Percentiles rank a stretch among this genome's conserved stretches.
Conservation (phyloP, 2,797 vertebrate species). For the Sebastes minor region DNA sequence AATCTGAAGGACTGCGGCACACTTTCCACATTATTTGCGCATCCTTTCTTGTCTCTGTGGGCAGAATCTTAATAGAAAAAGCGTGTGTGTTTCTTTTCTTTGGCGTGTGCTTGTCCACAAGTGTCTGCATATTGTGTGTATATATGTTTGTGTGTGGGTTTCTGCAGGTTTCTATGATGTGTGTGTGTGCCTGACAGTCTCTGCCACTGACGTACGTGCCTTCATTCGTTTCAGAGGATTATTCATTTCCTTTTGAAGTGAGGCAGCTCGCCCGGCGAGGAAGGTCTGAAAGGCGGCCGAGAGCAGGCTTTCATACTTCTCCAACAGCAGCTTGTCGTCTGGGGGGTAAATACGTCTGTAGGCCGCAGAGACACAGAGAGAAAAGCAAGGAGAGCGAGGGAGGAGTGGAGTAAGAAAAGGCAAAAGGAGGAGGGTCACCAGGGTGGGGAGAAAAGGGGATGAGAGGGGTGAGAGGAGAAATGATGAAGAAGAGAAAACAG, state of each 20-base stretch:
- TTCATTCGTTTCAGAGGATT: conserved; percentile 99
- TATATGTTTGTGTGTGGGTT: conserved; percentile 46
- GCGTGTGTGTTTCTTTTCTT: conserved; percentile 42
- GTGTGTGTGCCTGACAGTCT: conserved; percentile 54
- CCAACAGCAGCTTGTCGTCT: conserved; percentile 96
- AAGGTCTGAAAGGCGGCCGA: conserved; percentile 97
- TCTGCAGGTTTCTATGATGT: conserved; percentile 49
- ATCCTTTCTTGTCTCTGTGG: conserved; percentile 63
- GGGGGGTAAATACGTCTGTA: conserved; percentile 98
- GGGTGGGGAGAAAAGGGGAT: conserved; percentile 18
- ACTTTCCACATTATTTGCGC: conserved; percentile 59
- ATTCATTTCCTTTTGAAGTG: conserved; percentile 98
- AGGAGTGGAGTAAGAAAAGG: conserved; percentile 38
- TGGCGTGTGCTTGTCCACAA: conserved; percentile 52
- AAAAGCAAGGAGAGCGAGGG: conserved; percentile 54
- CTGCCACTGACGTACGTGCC: conserved; percentile 87
- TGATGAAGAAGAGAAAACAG: conserved; percentile 9
- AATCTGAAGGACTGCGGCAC: conserved; percentile 62
- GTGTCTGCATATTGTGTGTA: conserved; percentile 51
- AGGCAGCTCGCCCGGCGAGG: conserved; percentile 96
- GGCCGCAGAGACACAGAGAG: conserved; percentile 60
- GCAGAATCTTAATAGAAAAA: conserved; percentile 67
- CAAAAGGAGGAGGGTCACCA: conserved; percentile 44
- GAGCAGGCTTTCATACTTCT: conserved; percentile 97
- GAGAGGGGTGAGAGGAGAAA: conserved; percentile 31